Percentiles rank a stretch among this genome's conserved stretches.
These are phyloP conservation scores for Myrmophylax atrothorax DNA, from an alignment of 2,113 vertebrate species.

Conservation along the genomic window DNA sequence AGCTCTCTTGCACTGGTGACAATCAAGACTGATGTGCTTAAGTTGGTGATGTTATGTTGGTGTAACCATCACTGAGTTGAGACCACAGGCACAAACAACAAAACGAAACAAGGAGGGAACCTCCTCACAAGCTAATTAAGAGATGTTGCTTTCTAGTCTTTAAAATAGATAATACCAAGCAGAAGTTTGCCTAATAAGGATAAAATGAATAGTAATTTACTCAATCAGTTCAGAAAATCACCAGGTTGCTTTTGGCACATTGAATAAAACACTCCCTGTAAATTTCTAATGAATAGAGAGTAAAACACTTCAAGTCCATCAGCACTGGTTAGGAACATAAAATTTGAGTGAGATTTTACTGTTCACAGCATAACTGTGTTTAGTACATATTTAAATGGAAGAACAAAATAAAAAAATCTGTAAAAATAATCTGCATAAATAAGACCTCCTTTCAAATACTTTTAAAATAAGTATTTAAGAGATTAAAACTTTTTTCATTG, in stretches of 20 bases:
- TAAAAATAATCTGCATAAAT: not conserved
- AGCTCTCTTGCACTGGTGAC: not conserved
- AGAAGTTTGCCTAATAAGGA: not conserved
- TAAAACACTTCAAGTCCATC: not conserved
- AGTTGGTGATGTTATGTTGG: rapidly evolving
- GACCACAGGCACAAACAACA: not conserved
- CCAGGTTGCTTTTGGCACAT: not conserved
- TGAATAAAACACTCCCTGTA: not conserved
- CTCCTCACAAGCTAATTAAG: not conserved
- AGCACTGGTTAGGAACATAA: not conserved
- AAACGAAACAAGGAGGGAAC: not conserved
- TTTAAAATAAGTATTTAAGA: not conserved
- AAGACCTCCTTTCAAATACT: not conserved
- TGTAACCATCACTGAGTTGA: rapidly evolving
- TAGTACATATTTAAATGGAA: not conserved
- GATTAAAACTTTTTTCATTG: not conserved
- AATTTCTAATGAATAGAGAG: not conserved
- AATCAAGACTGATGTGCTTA: not conserved
- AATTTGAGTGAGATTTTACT: not conserved
- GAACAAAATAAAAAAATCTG: not conserved
- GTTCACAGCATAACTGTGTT: not conserved
- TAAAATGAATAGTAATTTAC: not conserved
- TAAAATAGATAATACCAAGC: not conserved
- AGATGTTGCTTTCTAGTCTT: not conserved
- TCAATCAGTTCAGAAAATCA: not conserved